phyloP scores from a whole-genome alignment of 2,797 vertebrate genomes.

The Peromyscus melanophrys region DNA sequence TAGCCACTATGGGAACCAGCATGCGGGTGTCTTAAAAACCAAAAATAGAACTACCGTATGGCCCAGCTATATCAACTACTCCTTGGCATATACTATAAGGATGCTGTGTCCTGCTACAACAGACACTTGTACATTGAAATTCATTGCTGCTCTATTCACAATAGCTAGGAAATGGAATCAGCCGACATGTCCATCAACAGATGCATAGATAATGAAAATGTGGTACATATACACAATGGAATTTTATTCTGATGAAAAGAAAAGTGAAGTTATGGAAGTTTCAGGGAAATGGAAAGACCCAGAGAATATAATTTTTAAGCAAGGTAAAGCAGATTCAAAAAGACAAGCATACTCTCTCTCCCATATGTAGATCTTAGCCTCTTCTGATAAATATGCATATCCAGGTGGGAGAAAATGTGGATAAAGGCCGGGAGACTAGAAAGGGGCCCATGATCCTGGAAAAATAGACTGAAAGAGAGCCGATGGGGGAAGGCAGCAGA shows the following conservation, averaged over 20 bases:
- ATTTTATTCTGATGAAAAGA: neutral
- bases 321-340: neutral
- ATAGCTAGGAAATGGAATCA: neutral
- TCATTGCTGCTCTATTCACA: neutral
- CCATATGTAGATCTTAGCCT: neutral
- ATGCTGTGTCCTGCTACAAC: neutral
- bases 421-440: neutral
- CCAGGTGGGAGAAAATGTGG: neutral
- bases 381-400: conserved; percentile 24
- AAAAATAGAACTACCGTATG: neutral
- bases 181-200: neutral
- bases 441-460: neutral
- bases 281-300: neutral
- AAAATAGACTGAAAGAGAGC: neutral
- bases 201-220: neutral
- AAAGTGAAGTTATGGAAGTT: neutral
- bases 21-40: neutral
- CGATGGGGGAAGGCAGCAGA: too few relatives aligned
- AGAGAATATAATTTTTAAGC: neutral
- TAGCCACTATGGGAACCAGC: neutral
- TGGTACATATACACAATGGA: neutral
- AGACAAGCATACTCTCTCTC: neutral
- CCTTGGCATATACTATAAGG: neutral
- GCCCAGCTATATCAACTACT: neutral
- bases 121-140: neutral